Evolutionary conservation across 2,888 invertebrate species (phyloP), one percentile per base, ranked within the genome.

Genomic region (Drosophila algonquin): DNA sequence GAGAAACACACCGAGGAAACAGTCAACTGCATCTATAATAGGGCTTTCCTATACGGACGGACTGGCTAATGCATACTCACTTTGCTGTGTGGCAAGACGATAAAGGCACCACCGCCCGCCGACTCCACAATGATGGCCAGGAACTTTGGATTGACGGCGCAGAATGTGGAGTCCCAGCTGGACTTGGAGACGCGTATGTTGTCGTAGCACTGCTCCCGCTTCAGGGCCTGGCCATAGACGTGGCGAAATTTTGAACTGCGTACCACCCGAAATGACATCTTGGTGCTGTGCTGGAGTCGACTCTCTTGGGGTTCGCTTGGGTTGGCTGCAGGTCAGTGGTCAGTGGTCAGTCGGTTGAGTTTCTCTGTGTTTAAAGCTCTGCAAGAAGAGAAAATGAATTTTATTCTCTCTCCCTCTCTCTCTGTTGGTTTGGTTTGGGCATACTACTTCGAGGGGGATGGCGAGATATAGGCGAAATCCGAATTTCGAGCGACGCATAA

Each of bases 181-280:
- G 98, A 98, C 93, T 98, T 98, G 77, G 98, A 98, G 78, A 99
- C 98, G 92, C 98, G 94, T 90, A 99, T 96, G 93, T 98, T 98
- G 93, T 99, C 99, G 93, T 98, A 99, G 93, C 98, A 98, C 93
- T 98, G 97, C 92, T 99, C 98, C 92, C 98, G 95, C 93, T 98
- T 98, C 86, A 97, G 93, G 87, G 97, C 95, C 91, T 97, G 96
- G 73, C 93, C 93, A 92, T 95, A 96, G 91, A 99, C 98, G 94
- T 99, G 99, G 93, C 98, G 97, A 94, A 98, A 99, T 94, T 99
- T 99, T 92, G 98, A 98, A 94, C 96, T 97, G 93, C 98, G 96
- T 90, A 99, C 98, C 93, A 98, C 98, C 93, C 98, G 96, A 95
- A 98, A 98, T 94, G 98, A 98, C 97, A 98, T 97, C 94, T 95